phyloP scores from a whole-genome alignment of 2,888 invertebrate species.

The Sylvicola cinctus region DNA sequence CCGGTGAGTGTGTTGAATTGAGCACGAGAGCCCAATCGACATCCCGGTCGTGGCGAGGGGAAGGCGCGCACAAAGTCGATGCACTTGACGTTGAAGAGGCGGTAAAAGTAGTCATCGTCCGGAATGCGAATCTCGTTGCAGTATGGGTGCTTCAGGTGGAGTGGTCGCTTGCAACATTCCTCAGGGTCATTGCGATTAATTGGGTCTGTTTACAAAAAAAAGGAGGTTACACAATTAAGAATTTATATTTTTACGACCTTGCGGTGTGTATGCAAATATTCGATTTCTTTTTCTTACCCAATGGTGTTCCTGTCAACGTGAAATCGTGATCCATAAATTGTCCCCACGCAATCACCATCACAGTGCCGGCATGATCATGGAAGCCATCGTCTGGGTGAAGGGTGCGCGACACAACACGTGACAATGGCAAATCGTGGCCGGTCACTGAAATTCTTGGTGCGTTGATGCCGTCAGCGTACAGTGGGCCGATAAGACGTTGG shows the following conservation, averaged over 20 bases:
- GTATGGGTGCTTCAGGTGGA: constrained; percentile 70
- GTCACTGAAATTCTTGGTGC: constrained; percentile 62
- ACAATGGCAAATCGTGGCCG: constrained; percentile 55
- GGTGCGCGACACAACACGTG: constrained; percentile 70
- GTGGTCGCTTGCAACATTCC: constrained; percentile 68
- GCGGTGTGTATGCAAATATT: too few relatives aligned
- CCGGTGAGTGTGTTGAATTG: constrained; percentile 77
- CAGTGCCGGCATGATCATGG: constrained; percentile 84
- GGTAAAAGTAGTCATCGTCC: constrained; percentile 79
- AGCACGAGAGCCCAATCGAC: constrained; percentile 53
- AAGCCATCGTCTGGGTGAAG: constrained; percentile 86
- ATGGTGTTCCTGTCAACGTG: constrained; percentile 68
- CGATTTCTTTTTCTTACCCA: constrained; percentile 57
- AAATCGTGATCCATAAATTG: constrained; percentile 92
- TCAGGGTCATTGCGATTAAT: constrained; percentile 75
- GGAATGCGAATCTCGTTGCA: constrained; percentile 79
- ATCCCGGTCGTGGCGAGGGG: constrained; percentile 70
- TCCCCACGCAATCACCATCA: constrained; percentile 87
- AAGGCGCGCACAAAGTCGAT: constrained; percentile 80
- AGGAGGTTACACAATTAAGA: too few relatives aligned
- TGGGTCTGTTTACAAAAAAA: constrained; percentile 36
- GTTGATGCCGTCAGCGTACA: constrained; percentile 68
- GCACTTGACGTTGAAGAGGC: constrained; percentile 63
- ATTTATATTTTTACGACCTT: too few relatives aligned
- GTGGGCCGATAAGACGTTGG: constrained; percentile 54